Conservation (phyloP, 2,113 vertebrate species). For the Prunella fulvescens region DNA sequence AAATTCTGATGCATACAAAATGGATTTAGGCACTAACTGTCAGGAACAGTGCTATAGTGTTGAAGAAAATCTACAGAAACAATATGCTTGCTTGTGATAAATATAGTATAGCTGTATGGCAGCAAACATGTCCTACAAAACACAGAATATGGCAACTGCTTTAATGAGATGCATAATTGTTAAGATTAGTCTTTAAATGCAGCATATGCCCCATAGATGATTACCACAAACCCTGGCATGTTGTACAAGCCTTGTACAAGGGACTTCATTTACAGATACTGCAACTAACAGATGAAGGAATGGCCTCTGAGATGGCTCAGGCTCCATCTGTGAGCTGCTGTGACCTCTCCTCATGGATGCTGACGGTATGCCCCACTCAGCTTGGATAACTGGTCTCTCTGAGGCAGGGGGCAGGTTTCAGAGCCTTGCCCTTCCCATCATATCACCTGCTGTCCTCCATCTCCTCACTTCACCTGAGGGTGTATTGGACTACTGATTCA, state of each 20-base stretch:
- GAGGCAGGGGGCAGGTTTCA: neutral
- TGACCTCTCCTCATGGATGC: neutral
- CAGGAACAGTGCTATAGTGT: neutral
- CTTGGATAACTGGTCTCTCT: neutral
- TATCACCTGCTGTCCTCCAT: rapidly evolving
- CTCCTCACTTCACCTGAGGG: neutral
- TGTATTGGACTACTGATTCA: neutral
- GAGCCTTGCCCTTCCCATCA: neutral
- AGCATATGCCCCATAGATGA: neutral
- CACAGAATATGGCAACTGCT: neutral
- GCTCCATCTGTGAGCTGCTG: neutral
- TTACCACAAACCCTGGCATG: rapidly evolving
- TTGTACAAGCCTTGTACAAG: neutral
- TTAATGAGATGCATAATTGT: neutral
- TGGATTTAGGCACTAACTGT: neutral
- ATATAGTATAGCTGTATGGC: neutral
- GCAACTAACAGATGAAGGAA: neutral
- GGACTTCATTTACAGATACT: neutral
- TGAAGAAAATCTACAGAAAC: neutral
- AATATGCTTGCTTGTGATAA: neutral
- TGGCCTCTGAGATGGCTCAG: neutral
- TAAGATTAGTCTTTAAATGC: neutral
- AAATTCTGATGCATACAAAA: neutral
- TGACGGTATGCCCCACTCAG: neutral
- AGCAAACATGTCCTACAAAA: neutral